A percentile compares a stretch with the other conserved stretches of the same genome.
Evolutionary conservation across 2,888 invertebrate species (phyloP).

Genomic region (Tenthredo mesomela): DNA sequence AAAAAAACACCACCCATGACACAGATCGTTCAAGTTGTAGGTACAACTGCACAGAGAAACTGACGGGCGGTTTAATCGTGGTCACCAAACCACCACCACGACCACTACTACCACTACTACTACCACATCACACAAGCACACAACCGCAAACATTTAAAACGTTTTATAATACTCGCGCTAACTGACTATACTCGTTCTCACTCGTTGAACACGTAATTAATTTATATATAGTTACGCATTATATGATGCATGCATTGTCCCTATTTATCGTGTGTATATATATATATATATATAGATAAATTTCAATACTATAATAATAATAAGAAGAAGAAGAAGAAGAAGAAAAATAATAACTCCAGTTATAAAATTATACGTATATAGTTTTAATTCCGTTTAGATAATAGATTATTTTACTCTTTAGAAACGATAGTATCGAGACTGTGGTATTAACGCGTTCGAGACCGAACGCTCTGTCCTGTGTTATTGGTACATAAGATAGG

Average conservation of each 20-base stretch:
- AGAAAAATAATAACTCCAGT: neutral
- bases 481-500: constrained; percentile 9
- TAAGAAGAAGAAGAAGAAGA: too few relatives aligned
- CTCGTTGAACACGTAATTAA: neutral
- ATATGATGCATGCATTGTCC: neutral
- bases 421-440: neutral
- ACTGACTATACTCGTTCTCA: neutral
- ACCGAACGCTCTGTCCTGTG: constrained; percentile 19
- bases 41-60: neutral
- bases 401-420: neutral
- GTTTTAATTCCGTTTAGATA: neutral
- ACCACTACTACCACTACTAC: neutral
- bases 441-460: neutral
- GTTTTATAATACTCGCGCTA: neutral
- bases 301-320: too few relatives aligned
- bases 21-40: constrained; percentile 6
- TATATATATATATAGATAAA: neutral
- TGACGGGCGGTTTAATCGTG: constrained; percentile 15
- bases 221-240: neutral
- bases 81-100: neutral
- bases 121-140: neutral
- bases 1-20: constrained; percentile 33
- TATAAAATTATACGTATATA: neutral
- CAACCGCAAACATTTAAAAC: neutral
- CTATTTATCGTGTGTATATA: neutral